Percentiles rank a stretch among this genome's conserved stretches.
These are phyloP conservation scores for Onychostoma macrolepis DNA, from an alignment of 2,113 vertebrate genomes.

Conservation along the genomic window DNA sequence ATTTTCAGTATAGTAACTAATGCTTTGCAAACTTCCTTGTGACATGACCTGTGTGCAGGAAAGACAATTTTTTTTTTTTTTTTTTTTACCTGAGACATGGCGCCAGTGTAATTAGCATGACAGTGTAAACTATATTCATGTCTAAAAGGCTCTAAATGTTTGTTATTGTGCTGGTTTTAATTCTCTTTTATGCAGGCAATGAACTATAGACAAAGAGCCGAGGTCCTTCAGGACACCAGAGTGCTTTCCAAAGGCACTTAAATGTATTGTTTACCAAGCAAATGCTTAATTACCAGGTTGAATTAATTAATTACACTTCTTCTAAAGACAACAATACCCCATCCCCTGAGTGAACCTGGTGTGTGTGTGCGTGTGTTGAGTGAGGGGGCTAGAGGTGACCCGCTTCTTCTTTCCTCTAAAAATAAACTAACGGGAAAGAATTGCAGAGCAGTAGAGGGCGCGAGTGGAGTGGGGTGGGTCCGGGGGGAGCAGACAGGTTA, in stretches of 20 bases:
- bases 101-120: slow-evolving; percentile 14
- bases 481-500: slow-evolving; percentile 49
- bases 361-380: slow-evolving; percentile 28
- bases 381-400: slow-evolving; percentile 44
- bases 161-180: slow-evolving; percentile 22
- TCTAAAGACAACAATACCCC: slow-evolving; percentile 47
- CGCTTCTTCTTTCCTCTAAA: slow-evolving; percentile 25
- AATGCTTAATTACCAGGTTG: slow-evolving; percentile 57
- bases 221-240: slow-evolving; percentile 39
- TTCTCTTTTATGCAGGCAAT: slow-evolving; percentile 19
- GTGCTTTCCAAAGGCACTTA: slow-evolving; percentile 47
- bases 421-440: slow-evolving; percentile 31
- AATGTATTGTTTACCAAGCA: slow-evolving; percentile 54
- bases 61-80: not conserved
- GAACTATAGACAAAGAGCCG: slow-evolving; percentile 16
- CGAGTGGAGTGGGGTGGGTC: slow-evolving; percentile 30
- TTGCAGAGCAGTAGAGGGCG: slow-evolving; percentile 2
- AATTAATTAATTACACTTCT: slow-evolving; percentile 56
- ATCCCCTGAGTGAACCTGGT: slow-evolving; percentile 41
- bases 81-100: slow-evolving; percentile 5
- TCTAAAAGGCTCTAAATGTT: slow-evolving; percentile 30
- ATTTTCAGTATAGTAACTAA: not conserved
- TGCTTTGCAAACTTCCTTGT: not conserved
- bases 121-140: slow-evolving; percentile 1
- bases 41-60: not conserved